phyloP scores from a whole-genome alignment of 2,113 vertebrate genomes.

The Bos taurus region ARS-UCD2.0 NC_037334.1:100364001-100364500 shows the following conservation, averaged over 20 bases:
- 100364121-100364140: background rate
- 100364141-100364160: background rate
- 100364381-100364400: background rate
- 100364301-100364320: background rate
- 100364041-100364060: background rate
- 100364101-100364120: background rate
- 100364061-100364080: background rate
- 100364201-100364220: background rate
- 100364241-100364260: background rate
- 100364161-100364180: background rate
- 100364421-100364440: background rate
- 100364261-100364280: background rate
- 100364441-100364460: background rate
- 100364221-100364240: background rate
- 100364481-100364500: background rate
- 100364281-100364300: background rate
- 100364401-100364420: background rate
- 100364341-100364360: background rate
- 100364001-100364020: background rate
- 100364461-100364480: background rate
- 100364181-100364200: background rate
- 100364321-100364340: background rate
- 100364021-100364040: background rate
- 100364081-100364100: background rate
- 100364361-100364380: background rate